These are phyloP conservation scores for Mastacembelus armatus DNA, from an alignment of 2,797 vertebrate genomes.

Conservation along the genomic window DNA sequence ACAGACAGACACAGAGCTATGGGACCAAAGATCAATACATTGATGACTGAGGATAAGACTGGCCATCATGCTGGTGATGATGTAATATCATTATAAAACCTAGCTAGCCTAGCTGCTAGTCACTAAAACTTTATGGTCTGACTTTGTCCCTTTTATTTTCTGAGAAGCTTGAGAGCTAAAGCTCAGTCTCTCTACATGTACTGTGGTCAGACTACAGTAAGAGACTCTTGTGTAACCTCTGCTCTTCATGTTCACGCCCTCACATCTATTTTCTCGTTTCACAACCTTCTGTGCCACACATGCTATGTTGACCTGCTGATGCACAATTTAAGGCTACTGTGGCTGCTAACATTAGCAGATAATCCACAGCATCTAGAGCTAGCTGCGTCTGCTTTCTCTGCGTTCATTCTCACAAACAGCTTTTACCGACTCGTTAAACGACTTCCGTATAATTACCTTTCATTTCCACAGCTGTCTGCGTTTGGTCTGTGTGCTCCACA, in stretches of 20 bases:
- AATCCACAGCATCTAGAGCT: background rate
- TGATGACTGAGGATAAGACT: background rate
- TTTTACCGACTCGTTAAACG: background rate
- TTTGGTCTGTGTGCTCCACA: slow-evolving; percentile 9
- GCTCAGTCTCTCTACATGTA: background rate
- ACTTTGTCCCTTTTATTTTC: slow-evolving; percentile 1
- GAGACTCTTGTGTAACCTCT: background rate
- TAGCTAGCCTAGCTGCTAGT: background rate
- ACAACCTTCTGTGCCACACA: background rate
- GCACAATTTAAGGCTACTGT: slow-evolving; percentile 39
- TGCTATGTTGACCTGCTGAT: background rate
- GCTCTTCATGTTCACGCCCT: background rate
- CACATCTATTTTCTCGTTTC: background rate
- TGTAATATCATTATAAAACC: background rate
- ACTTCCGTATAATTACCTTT: slow-evolving; percentile 55
- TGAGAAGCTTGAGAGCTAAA: background rate
- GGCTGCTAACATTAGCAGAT: slow-evolving; percentile 42
- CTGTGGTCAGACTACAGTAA: background rate
- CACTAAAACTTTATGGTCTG: background rate
- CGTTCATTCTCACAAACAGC: background rate
- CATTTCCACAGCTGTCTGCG: slow-evolving; percentile 44
- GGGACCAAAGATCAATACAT: slow-evolving; percentile 45
- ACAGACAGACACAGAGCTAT: slow-evolving; percentile 2
- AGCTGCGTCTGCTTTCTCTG: background rate
- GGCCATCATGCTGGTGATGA: background rate